Evolutionary conservation across 2,888 invertebrate species (phyloP).

Genomic region (Sepioteuthis lessoniana): DNA sequence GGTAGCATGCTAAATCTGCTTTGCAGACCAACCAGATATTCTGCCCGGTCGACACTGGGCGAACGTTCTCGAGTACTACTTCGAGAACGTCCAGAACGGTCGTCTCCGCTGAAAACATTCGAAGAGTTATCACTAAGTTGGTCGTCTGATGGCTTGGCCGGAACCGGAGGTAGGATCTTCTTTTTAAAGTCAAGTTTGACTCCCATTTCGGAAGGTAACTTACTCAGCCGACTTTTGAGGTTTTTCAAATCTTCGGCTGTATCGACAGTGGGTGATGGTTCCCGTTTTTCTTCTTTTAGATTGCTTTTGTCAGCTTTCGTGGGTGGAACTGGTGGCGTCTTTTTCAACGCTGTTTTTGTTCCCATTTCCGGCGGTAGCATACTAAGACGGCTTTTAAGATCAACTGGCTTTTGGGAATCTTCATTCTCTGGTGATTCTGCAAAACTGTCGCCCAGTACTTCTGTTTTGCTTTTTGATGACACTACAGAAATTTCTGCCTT

Average conservation of each 20-base stretch:
- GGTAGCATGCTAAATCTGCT: conserved; percentile 24
- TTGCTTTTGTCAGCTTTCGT: not conserved
- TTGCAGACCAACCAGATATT: not conserved
- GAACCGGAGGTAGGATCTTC: not conserved
- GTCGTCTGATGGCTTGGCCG: not conserved
- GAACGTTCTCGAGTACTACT: not conserved
- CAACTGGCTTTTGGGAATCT: not conserved
- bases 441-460: not conserved
- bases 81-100: not conserved
- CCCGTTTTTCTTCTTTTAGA: not conserved
- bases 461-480: not conserved
- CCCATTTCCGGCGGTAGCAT: conserved; percentile 24
- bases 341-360: not conserved
- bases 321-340: not conserved
- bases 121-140: not conserved
- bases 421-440: not conserved
- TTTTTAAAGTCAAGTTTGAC: conserved; percentile 20
- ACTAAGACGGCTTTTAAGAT: conserved; percentile 35
- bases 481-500: not conserved
- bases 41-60: not conserved
- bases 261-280: not conserved
- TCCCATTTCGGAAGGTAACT: conserved; percentile 15
- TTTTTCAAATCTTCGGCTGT: not conserved
- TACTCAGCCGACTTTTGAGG: conserved; percentile 1
- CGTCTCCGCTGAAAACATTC: not conserved